These are phyloP conservation scores for Halcyon badia DNA, from an alignment of 2,797 vertebrate species.

Conservation along the genomic window DNA sequence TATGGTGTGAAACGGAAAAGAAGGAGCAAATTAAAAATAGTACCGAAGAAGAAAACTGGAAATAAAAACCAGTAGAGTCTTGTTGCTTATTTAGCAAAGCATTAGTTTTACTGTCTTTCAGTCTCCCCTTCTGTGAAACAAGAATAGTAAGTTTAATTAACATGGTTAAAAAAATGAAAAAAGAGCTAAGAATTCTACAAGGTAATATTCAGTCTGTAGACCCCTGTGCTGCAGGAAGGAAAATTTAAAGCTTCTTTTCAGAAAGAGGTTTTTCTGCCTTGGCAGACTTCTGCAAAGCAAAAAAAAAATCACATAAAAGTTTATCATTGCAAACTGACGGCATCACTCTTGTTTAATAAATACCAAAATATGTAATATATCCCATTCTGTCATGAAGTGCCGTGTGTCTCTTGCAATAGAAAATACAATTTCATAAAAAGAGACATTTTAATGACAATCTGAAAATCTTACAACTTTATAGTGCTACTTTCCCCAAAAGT, in stretches of 20 bases:
- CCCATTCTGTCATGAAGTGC: neutral
- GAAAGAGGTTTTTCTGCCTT: neutral
- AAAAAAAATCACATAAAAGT: neutral
- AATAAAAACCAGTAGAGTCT: neutral
- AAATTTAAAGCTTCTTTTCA: neutral
- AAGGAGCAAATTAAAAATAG: neutral
- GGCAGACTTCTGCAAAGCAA: neutral
- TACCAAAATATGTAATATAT: neutral
- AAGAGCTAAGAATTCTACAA: neutral
- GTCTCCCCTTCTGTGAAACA: neutral
- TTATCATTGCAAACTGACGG: neutral
- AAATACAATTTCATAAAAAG: neutral
- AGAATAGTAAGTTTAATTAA: neutral
- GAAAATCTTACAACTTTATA: neutral
- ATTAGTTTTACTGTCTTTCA: neutral
- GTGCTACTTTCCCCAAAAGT: neutral
- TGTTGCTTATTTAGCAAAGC: neutral
- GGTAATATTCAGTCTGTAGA: neutral
- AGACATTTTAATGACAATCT: neutral
- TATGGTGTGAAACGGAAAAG: neutral
- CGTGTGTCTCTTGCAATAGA: neutral
- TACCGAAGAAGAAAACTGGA: neutral
- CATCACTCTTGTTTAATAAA: neutral
- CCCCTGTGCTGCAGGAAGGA: neutral
- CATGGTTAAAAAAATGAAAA: neutral